phyloP scores from a whole-genome alignment of 2,113 vertebrate species.

The Nipponia nippon region DNA sequence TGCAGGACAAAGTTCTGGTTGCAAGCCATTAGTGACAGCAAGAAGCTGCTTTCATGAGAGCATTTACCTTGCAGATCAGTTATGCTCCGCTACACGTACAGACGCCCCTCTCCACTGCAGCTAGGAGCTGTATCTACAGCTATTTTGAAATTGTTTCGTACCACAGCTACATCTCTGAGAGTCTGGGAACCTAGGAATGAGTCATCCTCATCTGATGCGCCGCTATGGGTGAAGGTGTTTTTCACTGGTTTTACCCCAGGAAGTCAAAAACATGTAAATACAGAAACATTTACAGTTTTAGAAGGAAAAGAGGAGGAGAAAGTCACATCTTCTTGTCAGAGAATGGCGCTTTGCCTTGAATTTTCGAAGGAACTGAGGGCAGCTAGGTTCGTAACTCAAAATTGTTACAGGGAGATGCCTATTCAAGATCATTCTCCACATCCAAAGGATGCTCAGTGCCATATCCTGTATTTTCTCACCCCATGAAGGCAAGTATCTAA shows the following conservation, averaged over 20 bases:
- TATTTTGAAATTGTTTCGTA: background rate
- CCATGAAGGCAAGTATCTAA: fast-evolving
- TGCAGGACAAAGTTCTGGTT: background rate
- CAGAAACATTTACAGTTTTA: background rate
- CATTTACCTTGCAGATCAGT: background rate
- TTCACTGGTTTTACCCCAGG: background rate
- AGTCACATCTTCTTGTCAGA: background rate
- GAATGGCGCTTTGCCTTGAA: background rate
- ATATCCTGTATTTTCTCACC: fast-evolving
- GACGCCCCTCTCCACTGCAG: background rate
- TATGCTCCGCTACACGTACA: fast-evolving
- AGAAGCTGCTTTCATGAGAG: background rate
- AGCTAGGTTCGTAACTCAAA: background rate
- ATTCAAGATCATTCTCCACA: no score
- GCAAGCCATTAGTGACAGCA: fast-evolving
- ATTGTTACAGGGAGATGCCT: no score
- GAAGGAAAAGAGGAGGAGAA: background rate
- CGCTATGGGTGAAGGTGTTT: background rate
- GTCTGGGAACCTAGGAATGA: background rate
- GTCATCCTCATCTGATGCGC: background rate
- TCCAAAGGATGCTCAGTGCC: background rate
- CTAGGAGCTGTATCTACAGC: background rate
- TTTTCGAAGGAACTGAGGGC: background rate
- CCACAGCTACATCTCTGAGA: background rate
- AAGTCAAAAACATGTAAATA: background rate